Conservation (phyloP, 2,797 vertebrate genomes). For the Micrastur ruficollis region DNA sequence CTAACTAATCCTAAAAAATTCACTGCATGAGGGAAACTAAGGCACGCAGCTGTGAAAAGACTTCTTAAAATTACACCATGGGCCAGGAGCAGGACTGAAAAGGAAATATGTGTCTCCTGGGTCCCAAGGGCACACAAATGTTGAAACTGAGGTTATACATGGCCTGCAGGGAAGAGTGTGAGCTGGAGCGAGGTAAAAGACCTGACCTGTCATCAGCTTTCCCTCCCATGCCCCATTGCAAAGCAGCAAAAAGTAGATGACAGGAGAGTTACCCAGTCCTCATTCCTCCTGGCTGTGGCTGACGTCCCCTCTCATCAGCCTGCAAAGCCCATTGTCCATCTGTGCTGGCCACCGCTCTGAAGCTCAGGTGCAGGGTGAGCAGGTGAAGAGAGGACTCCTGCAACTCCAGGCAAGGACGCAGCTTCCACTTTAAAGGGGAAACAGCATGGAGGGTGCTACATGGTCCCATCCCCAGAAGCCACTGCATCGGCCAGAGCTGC, state of each 20-base stretch:
- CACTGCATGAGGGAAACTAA: not conserved
- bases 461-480: not conserved
- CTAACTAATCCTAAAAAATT: not conserved
- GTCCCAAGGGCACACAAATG: not conserved
- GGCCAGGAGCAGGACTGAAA: not conserved
- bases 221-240: not conserved
- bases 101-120: not conserved
- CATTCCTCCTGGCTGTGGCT: fast-evolving
- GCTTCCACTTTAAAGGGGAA: not conserved
- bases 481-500: fast-evolving
- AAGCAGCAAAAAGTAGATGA: not conserved
- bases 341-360: not conserved
- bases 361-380: not conserved
- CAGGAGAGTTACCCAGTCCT: not conserved
- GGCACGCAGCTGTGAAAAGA: not conserved
- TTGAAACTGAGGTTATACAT: not conserved
- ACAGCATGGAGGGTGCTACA: not conserved
- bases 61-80: not conserved
- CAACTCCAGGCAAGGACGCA: not conserved
- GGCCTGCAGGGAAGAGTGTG: not conserved
- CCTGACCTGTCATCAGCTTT: not conserved
- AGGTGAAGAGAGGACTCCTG: not conserved
- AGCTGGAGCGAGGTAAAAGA: not conserved
- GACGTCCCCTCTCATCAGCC: not conserved
- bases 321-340: not conserved